Evolutionary conservation across 1,140 invertebrate genomes (phyloP), one percentile per base, ranked within the genome.

Genomic region (Saxidomus purpurata): DNA sequence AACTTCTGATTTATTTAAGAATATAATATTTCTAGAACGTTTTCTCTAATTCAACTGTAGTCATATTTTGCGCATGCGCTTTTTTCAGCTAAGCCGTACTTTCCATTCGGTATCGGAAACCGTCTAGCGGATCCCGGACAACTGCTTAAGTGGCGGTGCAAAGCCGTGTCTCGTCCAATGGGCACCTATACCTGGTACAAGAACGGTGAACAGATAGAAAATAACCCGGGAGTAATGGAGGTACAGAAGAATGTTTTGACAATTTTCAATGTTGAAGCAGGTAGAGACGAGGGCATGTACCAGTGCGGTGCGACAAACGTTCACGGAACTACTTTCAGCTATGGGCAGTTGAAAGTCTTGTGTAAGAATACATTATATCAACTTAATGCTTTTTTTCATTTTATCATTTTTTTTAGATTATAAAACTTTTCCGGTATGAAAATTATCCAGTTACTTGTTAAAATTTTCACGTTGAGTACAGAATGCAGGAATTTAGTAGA

Each of bases 121-220:
- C 98, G 98, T 95, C 98, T 99, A 92, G 97, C 99, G 94, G 98
- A 99, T 94, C 97, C 97, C 91, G 96, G 94, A 22, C 97, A 97
- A 85, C 97, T 98, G 92, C 95, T 99, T 3, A 98, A 97, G 0
- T 99, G 98, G 98, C 98, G 98, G 49, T 99, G 99, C 96, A 98
- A 99, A 96, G 98, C 98, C 0, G 99, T 98, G 96, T 98, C 98
- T 22, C 98, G 98, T 93, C 99, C 99, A 36, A 97, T 97, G 52
- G 98, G 99, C 0, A 99, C 97, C 90, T 99, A 99, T 93, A 97
- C 97, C 74, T 99, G 98, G 98, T 98, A 98, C 94, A 98, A 97
- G 96, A 98, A 95, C 86, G 93, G 91, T 1, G 79, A 97, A 67
- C 96, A 96, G 84, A 97, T 99, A 11, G 31, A 22, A 17, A 89